Percentiles rank a stretch among this genome's conserved stretches.
These are phyloP conservation scores for Lacanobia oleracea DNA, from an alignment of 2,888 invertebrate genomes.

Conservation along the genomic window DNA sequence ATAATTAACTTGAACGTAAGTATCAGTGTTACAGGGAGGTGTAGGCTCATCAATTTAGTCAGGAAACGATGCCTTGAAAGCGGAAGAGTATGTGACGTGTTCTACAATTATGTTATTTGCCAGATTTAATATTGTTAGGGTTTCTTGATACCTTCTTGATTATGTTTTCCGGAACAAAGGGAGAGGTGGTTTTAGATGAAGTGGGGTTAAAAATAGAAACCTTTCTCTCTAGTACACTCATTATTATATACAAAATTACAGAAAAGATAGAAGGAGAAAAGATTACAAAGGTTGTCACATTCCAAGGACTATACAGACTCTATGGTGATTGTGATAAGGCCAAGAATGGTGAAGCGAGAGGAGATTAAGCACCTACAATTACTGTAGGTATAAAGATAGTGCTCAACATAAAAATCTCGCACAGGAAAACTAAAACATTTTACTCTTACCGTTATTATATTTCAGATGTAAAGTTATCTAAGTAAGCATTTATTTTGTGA, in stretches of 20 bases:
- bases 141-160: background rate
- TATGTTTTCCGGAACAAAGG: background rate
- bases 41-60: slow-evolving; percentile 25
- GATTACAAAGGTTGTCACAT: too few species aligned
- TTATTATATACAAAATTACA: too few species aligned
- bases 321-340: too few species aligned
- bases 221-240: background rate
- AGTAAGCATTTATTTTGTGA: background rate
- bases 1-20: slow-evolving; percentile 45
- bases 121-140: background rate
- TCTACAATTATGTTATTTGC: slow-evolving; percentile 3
- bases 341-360: too few species aligned
- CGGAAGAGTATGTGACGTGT: background rate
- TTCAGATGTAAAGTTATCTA: background rate
- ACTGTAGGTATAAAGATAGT: too few species aligned
- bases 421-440: background rate
- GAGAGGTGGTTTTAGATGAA: background rate
- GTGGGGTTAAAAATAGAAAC: background rate
- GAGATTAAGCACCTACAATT: too few species aligned
- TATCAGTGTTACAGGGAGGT: slow-evolving; percentile 21
- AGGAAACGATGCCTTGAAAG: background rate
- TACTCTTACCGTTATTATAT: too few species aligned
- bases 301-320: too few species aligned
- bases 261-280: too few species aligned
- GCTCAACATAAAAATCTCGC: too few species aligned